A percentile compares a stretch with the other conserved stretches of the same genome.
Conservation (phyloP, 2,113 vertebrate genomes). For the Prunella fulvescens region DNA sequence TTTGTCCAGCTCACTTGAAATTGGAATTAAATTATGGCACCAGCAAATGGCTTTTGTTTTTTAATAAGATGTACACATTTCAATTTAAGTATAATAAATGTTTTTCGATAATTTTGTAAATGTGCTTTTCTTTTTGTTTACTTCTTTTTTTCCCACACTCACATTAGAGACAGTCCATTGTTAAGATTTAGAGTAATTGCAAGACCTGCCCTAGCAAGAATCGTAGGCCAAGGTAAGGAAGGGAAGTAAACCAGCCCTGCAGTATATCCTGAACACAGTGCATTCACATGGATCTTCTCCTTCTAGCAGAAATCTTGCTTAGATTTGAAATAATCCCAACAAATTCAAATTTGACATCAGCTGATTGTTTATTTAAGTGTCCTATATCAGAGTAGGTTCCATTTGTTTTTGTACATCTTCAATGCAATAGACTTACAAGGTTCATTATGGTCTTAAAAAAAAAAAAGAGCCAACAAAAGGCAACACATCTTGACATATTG, state of each 20-base stretch:
- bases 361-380: conserved; percentile 44
- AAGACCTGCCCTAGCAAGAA: no score
- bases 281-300: accelerated
- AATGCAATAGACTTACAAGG: conserved; percentile 18
- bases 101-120: conserved; percentile 77
- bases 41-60: conserved; percentile 78
- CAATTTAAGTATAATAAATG: conserved; percentile 78
- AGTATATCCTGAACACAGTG: not conserved
- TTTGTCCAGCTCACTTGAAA: conserved; percentile 68
- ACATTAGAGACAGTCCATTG: not conserved
- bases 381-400: not conserved
- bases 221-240: not conserved
- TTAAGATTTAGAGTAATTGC: not conserved
- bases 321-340: not conserved
- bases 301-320: not conserved
- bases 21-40: conserved; percentile 73
- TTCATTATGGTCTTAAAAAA: not conserved
- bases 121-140: conserved; percentile 40
- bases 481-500: not conserved
- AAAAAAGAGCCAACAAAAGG: conserved; percentile 2
- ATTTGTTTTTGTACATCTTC: conserved; percentile 13
- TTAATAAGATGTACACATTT: conserved; percentile 79
- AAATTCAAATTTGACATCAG: not conserved
- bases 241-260: not conserved
- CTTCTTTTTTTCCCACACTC: not conserved